phyloP scores from a whole-genome alignment of 1,140 invertebrate species.

The Bombyx mori region ASM3026992v2 NC_085128.1:18077501-18078000 shows the following conservation, averaged over 20 bases:
- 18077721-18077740: constrained; percentile 50
- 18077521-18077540: too few relatives aligned
- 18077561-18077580: too few relatives aligned
- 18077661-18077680: constrained; percentile 15
- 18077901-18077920: too few relatives aligned
- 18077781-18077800: constrained; percentile 43
- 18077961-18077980: too few relatives aligned
- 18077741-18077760: constrained; percentile 52
- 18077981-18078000: too few relatives aligned
- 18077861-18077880: too few relatives aligned
- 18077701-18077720: constrained; percentile 29
- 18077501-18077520: too few relatives aligned
- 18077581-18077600: constrained; percentile 9
- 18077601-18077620: constrained; percentile 28
- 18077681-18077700: constrained; percentile 41
- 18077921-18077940: too few relatives aligned
- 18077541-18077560: too few relatives aligned
- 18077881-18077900: too few relatives aligned
- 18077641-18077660: constrained; percentile 17
- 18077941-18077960: too few relatives aligned
- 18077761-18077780: constrained; percentile 48
- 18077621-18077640: constrained; percentile 18
- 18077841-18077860: too few relatives aligned
- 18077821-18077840: constrained; percentile 8
- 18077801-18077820: constrained; percentile 53